Conservation (phyloP, 2,888 invertebrate species). For the Ischnura elegans region DNA sequence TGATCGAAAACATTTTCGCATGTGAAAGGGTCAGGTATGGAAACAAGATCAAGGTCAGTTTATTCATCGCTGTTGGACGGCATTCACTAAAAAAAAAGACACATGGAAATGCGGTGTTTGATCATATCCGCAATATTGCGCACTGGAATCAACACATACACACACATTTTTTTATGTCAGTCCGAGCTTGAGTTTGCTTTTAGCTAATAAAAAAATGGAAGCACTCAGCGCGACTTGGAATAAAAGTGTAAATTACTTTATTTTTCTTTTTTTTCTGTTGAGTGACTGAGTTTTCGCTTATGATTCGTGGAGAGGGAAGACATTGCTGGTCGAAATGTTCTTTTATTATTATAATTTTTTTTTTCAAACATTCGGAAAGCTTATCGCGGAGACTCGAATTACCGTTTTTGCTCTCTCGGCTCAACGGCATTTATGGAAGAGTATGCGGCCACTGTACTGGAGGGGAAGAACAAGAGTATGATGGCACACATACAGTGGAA, state of each 20-base stretch:
- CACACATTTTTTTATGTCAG: neutral
- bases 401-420: neutral
- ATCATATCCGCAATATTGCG: neutral
- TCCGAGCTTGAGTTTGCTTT: neutral
- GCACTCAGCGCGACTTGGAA: neutral
- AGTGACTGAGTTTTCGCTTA: neutral
- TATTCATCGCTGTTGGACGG: neutral
- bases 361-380: neutral
- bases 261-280: neutral
- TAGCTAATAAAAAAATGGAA: neutral
- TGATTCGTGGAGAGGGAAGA: neutral
- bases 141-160: neutral
- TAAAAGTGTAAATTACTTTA: neutral
- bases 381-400: neutral
- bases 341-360: neutral
- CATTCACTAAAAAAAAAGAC: neutral
- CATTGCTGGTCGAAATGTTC: neutral
- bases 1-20: neutral
- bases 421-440: neutral
- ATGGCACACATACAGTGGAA: neutral
- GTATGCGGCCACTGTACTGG: neutral
- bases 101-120: neutral
- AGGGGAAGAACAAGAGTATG: neutral
- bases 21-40: neutral
- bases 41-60: neutral